phyloP scores from a whole-genome alignment of 2,113 vertebrate species.

The Lepus americanus region DNA sequence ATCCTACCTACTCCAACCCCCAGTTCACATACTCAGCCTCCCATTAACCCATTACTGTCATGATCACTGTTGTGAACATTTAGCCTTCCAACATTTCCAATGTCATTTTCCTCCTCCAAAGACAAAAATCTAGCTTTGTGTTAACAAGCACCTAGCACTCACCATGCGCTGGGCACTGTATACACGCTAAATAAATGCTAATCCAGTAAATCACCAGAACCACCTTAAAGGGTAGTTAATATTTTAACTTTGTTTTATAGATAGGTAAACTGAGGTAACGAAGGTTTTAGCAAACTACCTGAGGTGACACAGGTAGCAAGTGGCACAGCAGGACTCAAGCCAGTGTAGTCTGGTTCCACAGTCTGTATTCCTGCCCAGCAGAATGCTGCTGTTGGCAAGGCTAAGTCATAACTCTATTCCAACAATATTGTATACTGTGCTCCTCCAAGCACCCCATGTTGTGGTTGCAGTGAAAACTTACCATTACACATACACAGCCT shows the following conservation, averaged over 20 bases:
- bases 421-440: rapidly evolving
- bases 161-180: neutral
- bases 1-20: neutral
- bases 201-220: neutral
- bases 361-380: neutral
- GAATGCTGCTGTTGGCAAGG: neutral
- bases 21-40: too few relatives aligned
- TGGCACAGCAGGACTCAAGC: neutral
- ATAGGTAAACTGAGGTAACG: neutral
- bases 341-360: neutral
- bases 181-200: constrained; percentile 9
- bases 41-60: neutral
- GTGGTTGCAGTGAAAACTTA: neutral
- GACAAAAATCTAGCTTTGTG: neutral
- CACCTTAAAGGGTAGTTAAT: neutral
- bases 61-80: neutral
- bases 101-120: neutral
- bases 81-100: neutral
- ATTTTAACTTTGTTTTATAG: constrained; percentile 5
- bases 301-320: neutral
- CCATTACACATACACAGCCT: too few relatives aligned
- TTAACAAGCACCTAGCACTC: neutral
- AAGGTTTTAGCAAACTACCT: neutral
- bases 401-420: neutral
- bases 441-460: too few relatives aligned